These are phyloP conservation scores for Andrena praecox DNA, from an alignment of 2,888 invertebrate genomes.

Conservation along the genomic window DNA sequence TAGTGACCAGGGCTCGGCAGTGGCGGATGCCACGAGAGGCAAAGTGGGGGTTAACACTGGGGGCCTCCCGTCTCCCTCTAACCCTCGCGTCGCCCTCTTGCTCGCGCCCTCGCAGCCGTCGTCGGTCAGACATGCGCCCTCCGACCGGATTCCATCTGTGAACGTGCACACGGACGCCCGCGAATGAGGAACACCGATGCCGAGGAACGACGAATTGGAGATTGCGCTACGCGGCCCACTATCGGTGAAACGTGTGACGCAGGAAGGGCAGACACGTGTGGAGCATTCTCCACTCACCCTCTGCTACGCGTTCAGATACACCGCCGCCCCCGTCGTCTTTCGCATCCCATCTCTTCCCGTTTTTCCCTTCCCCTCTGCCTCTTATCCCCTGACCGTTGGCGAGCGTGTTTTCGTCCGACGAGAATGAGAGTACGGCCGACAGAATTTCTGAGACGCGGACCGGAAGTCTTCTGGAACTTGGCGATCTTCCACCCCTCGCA, in stretches of 20 bases:
- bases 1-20: slow-evolving; percentile 76
- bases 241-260: slow-evolving; percentile 52
- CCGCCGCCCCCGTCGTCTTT: background rate
- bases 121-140: slow-evolving; percentile 64
- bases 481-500: background rate
- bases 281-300: slow-evolving; percentile 29
- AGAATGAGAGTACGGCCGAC: background rate
- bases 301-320: slow-evolving; percentile 13
- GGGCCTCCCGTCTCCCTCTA: slow-evolving; percentile 55
- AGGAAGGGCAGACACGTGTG: slow-evolving; percentile 64
- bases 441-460: background rate
- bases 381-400: background rate
- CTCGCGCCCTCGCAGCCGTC: slow-evolving; percentile 42
- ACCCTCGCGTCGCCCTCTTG: slow-evolving; percentile 49
- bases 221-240: slow-evolving; percentile 51
- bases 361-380: no score
- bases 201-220: slow-evolving; percentile 57
- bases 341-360: background rate
- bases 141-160: slow-evolving; percentile 55
- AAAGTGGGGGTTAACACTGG: slow-evolving; percentile 58
- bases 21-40: slow-evolving; percentile 60
- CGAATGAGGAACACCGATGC: slow-evolving; percentile 46
- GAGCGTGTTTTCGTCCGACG: background rate
- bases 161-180: slow-evolving; percentile 43
- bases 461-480: background rate